Evolutionary conservation across 2,888 invertebrate species (phyloP), one percentile per base, ranked within the genome.

Genomic region (Drosophila emarginata): DNA sequence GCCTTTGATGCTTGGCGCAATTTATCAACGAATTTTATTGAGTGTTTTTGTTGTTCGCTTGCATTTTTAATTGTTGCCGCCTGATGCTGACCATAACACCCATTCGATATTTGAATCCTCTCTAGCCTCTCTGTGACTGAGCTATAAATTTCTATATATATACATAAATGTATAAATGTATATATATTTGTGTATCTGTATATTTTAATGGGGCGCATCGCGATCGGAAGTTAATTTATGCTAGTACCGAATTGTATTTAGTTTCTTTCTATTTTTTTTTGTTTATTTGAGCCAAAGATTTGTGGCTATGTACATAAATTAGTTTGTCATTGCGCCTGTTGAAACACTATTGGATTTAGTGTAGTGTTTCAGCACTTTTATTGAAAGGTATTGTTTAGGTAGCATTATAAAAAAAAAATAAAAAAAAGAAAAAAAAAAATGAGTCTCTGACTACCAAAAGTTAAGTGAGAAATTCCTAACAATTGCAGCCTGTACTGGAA

Each of bases 11-110:
- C 88, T 88, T 67, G 78, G 71, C 77, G 86, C 81, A 81, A 89
- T 89, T 89, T 87, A 86, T 89, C 89, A 89, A 87, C 76, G 73
- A 61, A 81, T 89, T 90, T 89, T 90, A 90, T 90, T 90, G 76
- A 84, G 82, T 88, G 86, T 85, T 85, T 85, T 82, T 77, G 78
- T 64, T 62, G 74, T 53, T 69, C 67, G 76, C 73, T 59, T 85
- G 84, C 89, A 85, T 87, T 84, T 78, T 85, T 87, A 87, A 85
- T 85, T 85, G 85, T 70, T 83, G 86, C 84, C 80, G 84, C 74
- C 82, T 88, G 85, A 85, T 57, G 89, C 75, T 85, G 89, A 87
- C 85, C 88, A 89, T 87, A 85, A 85, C 89, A 85, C 89, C 45
- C 85, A 65, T 36, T 37, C 23, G 12, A 56, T 28, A 60, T 32